Percentiles rank a stretch among this genome's conserved stretches.
phyloP scores from a whole-genome alignment of 1,140 invertebrate genomes.

The Euura lappo region DNA sequence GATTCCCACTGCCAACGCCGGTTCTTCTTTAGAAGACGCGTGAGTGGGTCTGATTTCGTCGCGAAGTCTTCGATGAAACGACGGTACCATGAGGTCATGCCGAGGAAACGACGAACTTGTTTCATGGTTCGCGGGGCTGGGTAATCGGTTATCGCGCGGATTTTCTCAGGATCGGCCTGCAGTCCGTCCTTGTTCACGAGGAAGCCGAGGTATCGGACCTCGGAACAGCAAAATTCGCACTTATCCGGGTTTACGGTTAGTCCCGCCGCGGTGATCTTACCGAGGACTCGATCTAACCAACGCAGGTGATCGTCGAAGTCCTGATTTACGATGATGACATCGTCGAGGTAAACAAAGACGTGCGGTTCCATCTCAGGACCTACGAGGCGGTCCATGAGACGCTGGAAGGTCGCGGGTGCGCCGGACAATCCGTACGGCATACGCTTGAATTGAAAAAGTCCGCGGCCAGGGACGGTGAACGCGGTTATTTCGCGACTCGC shows the following conservation, averaged over 20 bases:
- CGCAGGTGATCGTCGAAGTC: slow-evolving; percentile 38
- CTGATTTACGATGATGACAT: slow-evolving; percentile 37
- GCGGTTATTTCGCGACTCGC: slow-evolving; percentile 48
- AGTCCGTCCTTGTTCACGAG: too few species aligned
- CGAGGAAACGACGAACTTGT: slow-evolving; percentile 33
- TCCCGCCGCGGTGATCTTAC: slow-evolving; percentile 31
- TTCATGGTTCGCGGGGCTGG: slow-evolving; percentile 14
- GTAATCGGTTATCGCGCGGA: background rate
- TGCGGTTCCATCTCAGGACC: slow-evolving; percentile 27
- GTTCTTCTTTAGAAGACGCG: slow-evolving; percentile 18
- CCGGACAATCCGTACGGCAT: slow-evolving; percentile 56
- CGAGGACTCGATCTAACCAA: slow-evolving; percentile 31
- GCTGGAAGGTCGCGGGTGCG: slow-evolving; percentile 37
- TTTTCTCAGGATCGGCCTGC: too few species aligned
- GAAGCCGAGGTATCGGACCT: too few species aligned
- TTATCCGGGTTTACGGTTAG: too few species aligned
- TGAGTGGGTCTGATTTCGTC: slow-evolving; percentile 6
- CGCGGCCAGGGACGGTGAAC: slow-evolving; percentile 49
- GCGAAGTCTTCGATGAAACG: slow-evolving; percentile 23
- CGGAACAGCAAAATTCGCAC: too few species aligned
- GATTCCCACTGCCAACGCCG: slow-evolving; percentile 21
- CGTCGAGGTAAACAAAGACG: slow-evolving; percentile 39
- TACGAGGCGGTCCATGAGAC: slow-evolving; percentile 42
- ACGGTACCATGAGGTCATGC: slow-evolving; percentile 32
- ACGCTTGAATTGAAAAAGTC: slow-evolving; percentile 48